Conservation (phyloP, 2,888 invertebrate species). For the Schrankia costaestrigalis region DNA sequence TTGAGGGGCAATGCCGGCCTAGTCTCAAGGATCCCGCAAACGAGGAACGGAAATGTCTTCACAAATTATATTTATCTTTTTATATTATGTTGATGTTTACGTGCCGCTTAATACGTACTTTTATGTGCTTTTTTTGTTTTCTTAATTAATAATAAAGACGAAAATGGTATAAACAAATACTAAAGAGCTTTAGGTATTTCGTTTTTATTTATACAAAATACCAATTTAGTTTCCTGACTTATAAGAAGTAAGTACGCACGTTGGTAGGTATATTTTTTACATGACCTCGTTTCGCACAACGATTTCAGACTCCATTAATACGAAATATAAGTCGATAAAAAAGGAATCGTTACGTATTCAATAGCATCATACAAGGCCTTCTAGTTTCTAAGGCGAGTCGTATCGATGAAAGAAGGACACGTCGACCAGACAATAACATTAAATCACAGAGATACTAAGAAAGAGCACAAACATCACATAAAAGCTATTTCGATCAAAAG, state of each 20-base stretch:
- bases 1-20: constrained; percentile 39
- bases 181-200: no score
- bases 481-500: constrained; percentile 75
- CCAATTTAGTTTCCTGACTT: no score
- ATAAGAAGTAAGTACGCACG: no score
- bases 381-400: constrained; percentile 35
- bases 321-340: constrained; percentile 34
- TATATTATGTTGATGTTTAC: no score
- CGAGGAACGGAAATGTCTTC: constrained; percentile 37
- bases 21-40: constrained; percentile 43
- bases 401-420: constrained; percentile 47
- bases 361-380: constrained; percentile 33
- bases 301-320: constrained; percentile 34
- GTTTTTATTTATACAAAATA: no score
- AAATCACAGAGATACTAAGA: constrained; percentile 66
- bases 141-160: no score
- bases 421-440: constrained; percentile 61
- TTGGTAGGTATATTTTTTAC: constrained; percentile 10
- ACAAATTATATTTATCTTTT: constrained; percentile 9
- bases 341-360: constrained; percentile 35
- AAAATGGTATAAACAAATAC: no score
- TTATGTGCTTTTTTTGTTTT: no score
- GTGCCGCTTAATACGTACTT: no score
- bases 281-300: constrained; percentile 9
- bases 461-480: constrained; percentile 73